Conservation (phyloP, 2,113 vertebrate genomes). For the Casuarius casuarius region DNA sequence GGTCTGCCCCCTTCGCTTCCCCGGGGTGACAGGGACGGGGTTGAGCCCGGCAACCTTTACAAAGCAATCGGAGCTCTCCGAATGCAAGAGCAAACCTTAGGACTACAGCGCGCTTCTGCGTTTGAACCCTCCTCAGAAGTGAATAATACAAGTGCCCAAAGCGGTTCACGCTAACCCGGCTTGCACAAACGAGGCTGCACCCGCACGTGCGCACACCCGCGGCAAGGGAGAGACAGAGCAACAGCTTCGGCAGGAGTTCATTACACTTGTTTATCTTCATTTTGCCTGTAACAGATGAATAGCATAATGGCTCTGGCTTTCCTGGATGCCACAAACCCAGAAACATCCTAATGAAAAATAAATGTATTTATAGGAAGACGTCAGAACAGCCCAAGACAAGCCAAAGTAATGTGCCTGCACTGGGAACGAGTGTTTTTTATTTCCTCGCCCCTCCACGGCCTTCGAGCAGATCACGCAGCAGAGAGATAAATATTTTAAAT, state of each 20-base stretch:
- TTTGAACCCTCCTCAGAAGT: neutral
- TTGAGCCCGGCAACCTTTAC: neutral
- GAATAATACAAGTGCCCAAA: neutral
- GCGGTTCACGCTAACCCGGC: neutral
- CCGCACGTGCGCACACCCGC: neutral
- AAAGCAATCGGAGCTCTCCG: neutral
- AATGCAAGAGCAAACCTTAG: neutral
- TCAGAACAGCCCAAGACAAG: constrained; percentile 75
- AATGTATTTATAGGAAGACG: constrained; percentile 80
- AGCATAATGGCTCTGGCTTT: constrained; percentile 66
- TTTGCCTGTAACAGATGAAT: constrained; percentile 63
- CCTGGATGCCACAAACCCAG: constrained; percentile 72
- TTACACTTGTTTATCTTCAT: constrained; percentile 60
- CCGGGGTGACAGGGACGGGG: neutral
- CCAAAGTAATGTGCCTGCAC: constrained; percentile 72
- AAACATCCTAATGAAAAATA: constrained; percentile 81
- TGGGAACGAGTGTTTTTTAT: constrained; percentile 62
- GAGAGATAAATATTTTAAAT: constrained; percentile 85
- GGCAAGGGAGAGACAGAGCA: neutral
- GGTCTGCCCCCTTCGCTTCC: neutral
- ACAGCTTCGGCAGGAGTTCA: constrained; percentile 42
- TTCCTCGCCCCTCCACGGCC: constrained; percentile 76
- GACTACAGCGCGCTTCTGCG: neutral
- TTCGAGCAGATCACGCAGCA: constrained; percentile 72
- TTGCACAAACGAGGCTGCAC: neutral